Base-by-base conservation (phyloP, 2,888 invertebrate genomes). In the Choreutis nemorana region DNA sequence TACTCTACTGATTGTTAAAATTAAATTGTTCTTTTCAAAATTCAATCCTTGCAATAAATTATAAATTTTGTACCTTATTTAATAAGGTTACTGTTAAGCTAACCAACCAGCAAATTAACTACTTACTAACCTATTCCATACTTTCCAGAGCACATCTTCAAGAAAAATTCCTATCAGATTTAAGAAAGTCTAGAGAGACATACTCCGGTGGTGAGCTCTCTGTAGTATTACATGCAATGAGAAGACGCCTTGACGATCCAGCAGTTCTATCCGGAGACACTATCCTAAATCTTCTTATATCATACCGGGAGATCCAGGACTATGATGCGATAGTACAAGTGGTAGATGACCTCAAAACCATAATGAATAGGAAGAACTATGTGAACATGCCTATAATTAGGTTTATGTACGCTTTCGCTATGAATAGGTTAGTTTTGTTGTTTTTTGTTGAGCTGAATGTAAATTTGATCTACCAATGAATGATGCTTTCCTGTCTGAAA, bases 251-350 rank as follows among this genome's bases (percentile, higher is more conserved):
- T 27, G 98, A 99, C 64, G 98, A 99, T 70, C 97, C 97, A 0
- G 95, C 97, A 45, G 92, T 99, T 0, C 80, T 99, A 2, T 96
- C 96, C 1, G 93, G 95, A 2, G 98, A 99, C 62, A 96, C 97
- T 1, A 91, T 99, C 18, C 84, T 96, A 36, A 96, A 94, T 64
- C 91, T 97, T 84, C 81, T 97, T 32, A 90, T 96, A 55, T 94
- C 94, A 1, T 91, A 93, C 55, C 79, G 94, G 11, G 94, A 94
- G 61, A 90, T 93, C 41, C 94, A 94, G 83, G 96, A 96, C 59
- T 97, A 97, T 55, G 95, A 97, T 66, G 91, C 95, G 0, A 99
- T 99, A 89, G 97, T 99, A 11, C 91, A 93, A 47, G 82, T 99
- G 23, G 94, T 98, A 0, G 95, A 96, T 55, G 97, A 97, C 59